Evolutionary conservation across 2,113 vertebrate genomes (phyloP).

Genomic region (Theristicus caerulescens): DNA sequence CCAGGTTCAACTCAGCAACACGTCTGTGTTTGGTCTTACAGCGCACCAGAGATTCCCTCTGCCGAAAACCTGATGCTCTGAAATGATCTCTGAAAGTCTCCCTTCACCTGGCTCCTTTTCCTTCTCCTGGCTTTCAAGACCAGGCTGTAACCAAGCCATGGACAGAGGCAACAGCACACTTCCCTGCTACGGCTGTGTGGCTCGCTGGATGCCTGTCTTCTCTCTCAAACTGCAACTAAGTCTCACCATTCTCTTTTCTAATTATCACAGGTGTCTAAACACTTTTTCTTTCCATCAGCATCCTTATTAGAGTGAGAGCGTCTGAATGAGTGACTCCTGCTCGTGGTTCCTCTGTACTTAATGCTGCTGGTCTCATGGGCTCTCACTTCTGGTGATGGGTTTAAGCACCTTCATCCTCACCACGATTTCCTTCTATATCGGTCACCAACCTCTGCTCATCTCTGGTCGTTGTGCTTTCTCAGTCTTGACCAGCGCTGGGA

Average conservation of each 20-base stretch:
- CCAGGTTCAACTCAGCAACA: neutral
- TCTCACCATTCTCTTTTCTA: neutral
- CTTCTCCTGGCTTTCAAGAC: neutral
- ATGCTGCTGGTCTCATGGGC: neutral
- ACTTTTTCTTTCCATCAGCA: neutral
- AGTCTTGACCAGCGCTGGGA: accelerated
- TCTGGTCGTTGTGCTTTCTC: neutral
- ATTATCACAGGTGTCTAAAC: neutral
- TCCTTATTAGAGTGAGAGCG: neutral
- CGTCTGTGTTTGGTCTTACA: neutral
- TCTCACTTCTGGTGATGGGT: neutral
- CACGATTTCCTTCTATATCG: neutral
- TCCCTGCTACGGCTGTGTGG: neutral
- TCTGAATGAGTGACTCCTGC: neutral
- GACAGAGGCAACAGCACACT: neutral
- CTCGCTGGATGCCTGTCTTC: neutral
- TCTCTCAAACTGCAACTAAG: neutral
- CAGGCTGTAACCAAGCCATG: neutral
- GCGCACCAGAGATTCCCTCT: neutral
- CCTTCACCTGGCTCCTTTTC: neutral
- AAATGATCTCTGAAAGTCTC: neutral
- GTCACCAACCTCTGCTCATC: neutral
- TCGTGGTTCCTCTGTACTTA: neutral
- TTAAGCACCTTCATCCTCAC: neutral
- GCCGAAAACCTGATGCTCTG: neutral